A percentile compares a stretch with the other conserved stretches of the same genome.
These are phyloP conservation scores for Lepidostoma basale DNA, from an alignment of 1,140 invertebrate species.

Conservation along the genomic window DNA sequence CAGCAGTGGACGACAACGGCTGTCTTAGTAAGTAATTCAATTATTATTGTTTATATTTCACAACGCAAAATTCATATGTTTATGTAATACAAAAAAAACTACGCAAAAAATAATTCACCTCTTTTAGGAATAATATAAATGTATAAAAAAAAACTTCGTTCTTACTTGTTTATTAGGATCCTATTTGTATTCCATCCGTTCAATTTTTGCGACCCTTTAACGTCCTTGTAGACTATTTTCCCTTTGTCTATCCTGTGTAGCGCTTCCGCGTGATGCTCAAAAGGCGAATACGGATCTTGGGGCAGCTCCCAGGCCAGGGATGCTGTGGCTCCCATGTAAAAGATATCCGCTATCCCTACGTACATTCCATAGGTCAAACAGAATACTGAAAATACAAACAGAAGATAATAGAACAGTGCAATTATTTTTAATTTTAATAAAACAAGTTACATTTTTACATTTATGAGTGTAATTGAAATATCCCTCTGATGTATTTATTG, in stretches of 20 bases:
- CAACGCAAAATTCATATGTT: no score
- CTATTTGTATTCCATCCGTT: conserved; percentile 10
- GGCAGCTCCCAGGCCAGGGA: conserved; percentile 77
- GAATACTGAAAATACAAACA: conserved; percentile 61
- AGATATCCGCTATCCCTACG: conserved; percentile 63
- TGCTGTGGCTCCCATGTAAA: conserved; percentile 72
- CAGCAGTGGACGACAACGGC: no score
- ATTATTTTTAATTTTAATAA: no score
- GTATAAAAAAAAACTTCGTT: background rate
- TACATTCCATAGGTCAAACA: conserved; percentile 66
- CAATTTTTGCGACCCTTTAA: conserved; percentile 28
- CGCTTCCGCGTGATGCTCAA: conserved; percentile 55
- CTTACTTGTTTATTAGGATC: conserved; percentile 28
- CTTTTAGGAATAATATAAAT: background rate
- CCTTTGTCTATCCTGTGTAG: conserved; percentile 54
- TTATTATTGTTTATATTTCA: no score
- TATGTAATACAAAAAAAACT: no score
- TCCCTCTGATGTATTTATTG: no score
- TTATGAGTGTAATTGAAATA: no score
- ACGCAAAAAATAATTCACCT: no score
- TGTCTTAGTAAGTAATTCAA: no score
- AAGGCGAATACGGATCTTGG: conserved; percentile 62
- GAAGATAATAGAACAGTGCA: no score
- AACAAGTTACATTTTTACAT: no score
- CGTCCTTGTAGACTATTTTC: conserved; percentile 50